phyloP scores from a whole-genome alignment of 2,888 invertebrate species.

The Melanchra persicariae region DNA sequence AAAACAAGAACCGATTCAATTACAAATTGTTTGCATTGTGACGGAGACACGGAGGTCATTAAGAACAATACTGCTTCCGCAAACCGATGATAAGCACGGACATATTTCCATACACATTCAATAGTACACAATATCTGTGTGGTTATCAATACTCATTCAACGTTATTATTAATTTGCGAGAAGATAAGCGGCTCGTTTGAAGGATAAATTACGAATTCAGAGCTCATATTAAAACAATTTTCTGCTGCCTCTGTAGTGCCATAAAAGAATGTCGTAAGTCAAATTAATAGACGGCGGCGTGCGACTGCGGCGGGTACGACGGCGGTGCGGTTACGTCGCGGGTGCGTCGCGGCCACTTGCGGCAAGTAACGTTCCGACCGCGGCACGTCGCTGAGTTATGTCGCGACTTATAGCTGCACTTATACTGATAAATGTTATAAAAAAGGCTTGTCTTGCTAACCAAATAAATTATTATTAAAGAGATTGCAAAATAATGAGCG shows the following conservation, averaged over 20 bases:
- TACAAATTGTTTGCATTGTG: constrained; percentile 17
- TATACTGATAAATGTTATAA: constrained; percentile 23
- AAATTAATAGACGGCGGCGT: constrained; percentile 17
- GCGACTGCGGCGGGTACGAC: neutral
- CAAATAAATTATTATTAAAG: constrained; percentile 24
- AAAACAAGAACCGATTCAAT: constrained; percentile 5
- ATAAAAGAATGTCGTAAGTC: constrained; percentile 18
- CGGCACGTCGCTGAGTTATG: constrained; percentile 21
- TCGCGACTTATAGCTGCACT: constrained; percentile 22
- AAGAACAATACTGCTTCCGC: neutral
- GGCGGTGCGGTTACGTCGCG: neutral
- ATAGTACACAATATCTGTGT: neutral
- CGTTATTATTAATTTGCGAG: neutral
- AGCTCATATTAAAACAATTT: constrained; percentile 21
- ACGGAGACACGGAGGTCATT: no score
- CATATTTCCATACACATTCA: neutral
- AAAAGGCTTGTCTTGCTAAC: constrained; percentile 15
- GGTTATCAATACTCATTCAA: neutral
- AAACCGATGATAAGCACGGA: neutral
- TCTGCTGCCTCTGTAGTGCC: neutral
- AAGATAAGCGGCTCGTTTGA: constrained; percentile 1
- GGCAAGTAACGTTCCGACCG: neutral
- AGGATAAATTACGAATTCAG: constrained; percentile 10
- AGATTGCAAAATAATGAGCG: constrained; percentile 9
- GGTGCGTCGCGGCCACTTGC: neutral